Evolutionary conservation across 1,140 invertebrate species (phyloP).

Genomic region (Chionoecetes opilio): DNA sequence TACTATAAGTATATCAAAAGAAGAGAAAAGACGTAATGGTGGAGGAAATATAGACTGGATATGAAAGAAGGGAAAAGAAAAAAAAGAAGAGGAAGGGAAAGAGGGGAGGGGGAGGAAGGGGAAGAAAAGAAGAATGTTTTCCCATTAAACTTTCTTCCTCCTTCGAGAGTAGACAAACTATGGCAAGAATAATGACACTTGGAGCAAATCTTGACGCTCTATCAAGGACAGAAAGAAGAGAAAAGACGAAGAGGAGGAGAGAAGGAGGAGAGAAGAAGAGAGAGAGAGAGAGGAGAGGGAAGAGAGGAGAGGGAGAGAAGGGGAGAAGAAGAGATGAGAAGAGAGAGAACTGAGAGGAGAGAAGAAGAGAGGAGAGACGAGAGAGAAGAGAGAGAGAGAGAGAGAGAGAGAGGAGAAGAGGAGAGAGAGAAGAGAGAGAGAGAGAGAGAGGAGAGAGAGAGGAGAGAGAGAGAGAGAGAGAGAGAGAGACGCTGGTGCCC

Average conservation of each 20-base stretch:
- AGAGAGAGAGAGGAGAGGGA: background rate
- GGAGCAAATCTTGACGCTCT: background rate
- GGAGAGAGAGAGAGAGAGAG: too few species aligned
- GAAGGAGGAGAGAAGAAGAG: background rate
- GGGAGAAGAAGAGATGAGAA: background rate
- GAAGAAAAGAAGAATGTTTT: background rate
- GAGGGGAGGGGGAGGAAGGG: background rate
- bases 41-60: background rate
- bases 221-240: background rate
- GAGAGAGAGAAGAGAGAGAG: too few species aligned
- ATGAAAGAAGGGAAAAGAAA: background rate
- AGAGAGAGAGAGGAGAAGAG: background rate
- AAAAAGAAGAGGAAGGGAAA: background rate
- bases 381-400: too few species aligned
- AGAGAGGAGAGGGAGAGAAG: background rate
- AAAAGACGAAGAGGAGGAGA: too few species aligned
- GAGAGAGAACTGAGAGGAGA: background rate
- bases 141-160: background rate
- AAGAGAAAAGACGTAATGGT: too few species aligned
- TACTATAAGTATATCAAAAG: too few species aligned
- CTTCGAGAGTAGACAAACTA: background rate
- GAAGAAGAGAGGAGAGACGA: too few species aligned
- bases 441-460: too few species aligned
- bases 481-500: too few species aligned
- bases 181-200: background rate